phyloP scores from a whole-genome alignment of 2,888 invertebrate genomes.

The Eurytoma adleriae region DNA sequence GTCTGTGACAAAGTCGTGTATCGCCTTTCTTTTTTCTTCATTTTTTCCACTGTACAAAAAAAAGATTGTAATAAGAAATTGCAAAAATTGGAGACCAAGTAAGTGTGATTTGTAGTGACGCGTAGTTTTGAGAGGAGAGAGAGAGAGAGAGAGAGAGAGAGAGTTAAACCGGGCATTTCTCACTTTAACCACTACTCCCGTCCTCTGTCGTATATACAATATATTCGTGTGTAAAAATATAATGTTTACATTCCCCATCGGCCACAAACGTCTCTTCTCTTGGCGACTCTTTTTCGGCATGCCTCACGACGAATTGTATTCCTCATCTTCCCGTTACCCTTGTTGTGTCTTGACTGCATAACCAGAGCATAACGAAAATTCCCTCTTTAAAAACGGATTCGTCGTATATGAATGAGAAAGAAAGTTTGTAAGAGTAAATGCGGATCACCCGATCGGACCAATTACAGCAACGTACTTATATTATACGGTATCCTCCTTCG shows the following conservation, averaged over 20 bases:
- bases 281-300: constrained; percentile 43
- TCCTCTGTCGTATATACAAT: constrained; percentile 45
- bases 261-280: constrained; percentile 47
- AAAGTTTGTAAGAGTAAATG: constrained; percentile 22
- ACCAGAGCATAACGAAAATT: constrained; percentile 18
- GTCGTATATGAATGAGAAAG: constrained; percentile 39
- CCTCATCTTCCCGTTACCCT: constrained; percentile 20
- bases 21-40: too few relatives aligned
- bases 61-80: not conserved
- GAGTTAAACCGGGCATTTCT: constrained; percentile 52
- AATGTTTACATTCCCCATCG: not conserved
- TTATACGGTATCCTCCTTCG: constrained; percentile 11
- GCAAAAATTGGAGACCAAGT: constrained; percentile 67
- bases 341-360: constrained; percentile 45
- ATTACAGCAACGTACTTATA: constrained; percentile 56
- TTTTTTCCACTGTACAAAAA: too few relatives aligned
- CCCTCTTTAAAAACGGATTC: constrained; percentile 20
- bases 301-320: constrained; percentile 15
- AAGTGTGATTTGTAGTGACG: constrained; percentile 66
- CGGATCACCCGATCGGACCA: constrained; percentile 49
- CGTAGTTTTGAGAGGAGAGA: constrained; percentile 17
- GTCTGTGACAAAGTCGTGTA: too few relatives aligned
- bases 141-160: constrained; percentile 30
- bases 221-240: constrained; percentile 18
- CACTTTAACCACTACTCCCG: constrained; percentile 52